phyloP scores from a whole-genome alignment of 1,140 invertebrate species.

The Dendrolimus kikuchii region DNA sequence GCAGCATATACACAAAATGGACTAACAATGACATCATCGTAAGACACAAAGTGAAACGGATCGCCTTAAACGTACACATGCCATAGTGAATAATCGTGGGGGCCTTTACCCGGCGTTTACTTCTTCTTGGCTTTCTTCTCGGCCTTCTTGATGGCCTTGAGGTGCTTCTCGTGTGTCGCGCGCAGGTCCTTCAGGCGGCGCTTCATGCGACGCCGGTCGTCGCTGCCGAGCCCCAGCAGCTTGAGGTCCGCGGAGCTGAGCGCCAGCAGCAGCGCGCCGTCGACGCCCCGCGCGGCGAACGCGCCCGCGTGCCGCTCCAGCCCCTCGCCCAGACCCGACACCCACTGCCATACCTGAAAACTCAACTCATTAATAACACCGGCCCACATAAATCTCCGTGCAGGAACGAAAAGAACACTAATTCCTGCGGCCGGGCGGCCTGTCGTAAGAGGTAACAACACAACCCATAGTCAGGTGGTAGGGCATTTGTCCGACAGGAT shows the following conservation, averaged over 20 bases:
- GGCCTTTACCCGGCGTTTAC: conserved; percentile 40
- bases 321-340: conserved; percentile 82
- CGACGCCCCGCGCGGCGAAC: conserved; percentile 88
- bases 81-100: conserved; percentile 1
- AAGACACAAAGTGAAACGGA: neutral
- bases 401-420: too few species aligned
- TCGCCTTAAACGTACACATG: neutral
- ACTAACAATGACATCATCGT: too few species aligned
- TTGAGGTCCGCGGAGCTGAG: conserved; percentile 93
- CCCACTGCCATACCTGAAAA: conserved; percentile 89
- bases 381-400: too few species aligned
- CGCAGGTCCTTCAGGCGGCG: conserved; percentile 91
- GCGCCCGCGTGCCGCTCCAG: conserved; percentile 88
- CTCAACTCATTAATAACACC: neutral
- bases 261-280: conserved; percentile 85
- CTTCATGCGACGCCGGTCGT: conserved; percentile 89
- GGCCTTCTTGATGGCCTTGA: conserved; percentile 87
- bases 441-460: too few species aligned
- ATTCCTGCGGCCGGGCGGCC: too few species aligned
- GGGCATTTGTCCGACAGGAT: too few species aligned
- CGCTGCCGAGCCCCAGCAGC: conserved; percentile 85
- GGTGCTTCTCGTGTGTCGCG: conserved; percentile 84
- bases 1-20: too few species aligned
- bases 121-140: conserved; percentile 81
- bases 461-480: too few species aligned